Evolutionary conservation across 2,797 vertebrate genomes (phyloP).

Genomic region (Pseudochirops corinnae): DNA sequence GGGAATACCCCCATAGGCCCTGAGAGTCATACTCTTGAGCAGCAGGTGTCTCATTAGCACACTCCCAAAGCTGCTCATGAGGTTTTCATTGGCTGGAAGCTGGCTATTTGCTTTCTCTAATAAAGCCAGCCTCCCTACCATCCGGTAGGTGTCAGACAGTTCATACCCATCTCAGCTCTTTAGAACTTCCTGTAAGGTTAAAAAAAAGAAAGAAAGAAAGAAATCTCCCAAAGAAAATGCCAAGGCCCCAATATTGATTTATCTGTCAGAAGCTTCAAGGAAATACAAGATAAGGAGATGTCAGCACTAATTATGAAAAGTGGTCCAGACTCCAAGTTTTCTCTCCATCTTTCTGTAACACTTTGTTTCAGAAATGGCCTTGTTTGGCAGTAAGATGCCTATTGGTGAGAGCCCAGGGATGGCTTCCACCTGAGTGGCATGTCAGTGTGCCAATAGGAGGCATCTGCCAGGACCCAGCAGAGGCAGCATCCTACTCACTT

Average conservation of each 20-base stretch:
- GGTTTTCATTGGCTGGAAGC: background rate
- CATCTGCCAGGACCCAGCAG: background rate
- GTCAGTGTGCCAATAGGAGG: background rate
- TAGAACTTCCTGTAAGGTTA: background rate
- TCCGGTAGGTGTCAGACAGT: background rate
- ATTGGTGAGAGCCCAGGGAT: background rate
- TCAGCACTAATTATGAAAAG: slow-evolving; percentile 54
- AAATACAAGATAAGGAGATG: slow-evolving; percentile 46
- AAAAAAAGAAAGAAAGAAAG: background rate
- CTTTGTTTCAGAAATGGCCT: slow-evolving; percentile 27
- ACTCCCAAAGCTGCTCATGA: background rate
- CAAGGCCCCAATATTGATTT: slow-evolving; percentile 5
- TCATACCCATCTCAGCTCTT: background rate
- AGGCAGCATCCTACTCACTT: rapidly evolving
- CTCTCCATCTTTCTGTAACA: background rate
- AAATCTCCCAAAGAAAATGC: slow-evolving; percentile 40
- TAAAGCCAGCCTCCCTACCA: background rate
- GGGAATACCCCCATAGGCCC: background rate
- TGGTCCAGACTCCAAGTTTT: background rate
- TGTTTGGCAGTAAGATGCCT: background rate
- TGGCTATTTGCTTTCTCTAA: background rate
- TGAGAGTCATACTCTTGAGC: rapidly evolving
- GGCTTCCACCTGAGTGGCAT: background rate
- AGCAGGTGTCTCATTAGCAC: background rate
- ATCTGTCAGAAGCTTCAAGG: background rate